These are phyloP conservation scores for Gonioctena quinquepunctata DNA, from an alignment of 1,140 invertebrate genomes.

Conservation along the genomic window DNA sequence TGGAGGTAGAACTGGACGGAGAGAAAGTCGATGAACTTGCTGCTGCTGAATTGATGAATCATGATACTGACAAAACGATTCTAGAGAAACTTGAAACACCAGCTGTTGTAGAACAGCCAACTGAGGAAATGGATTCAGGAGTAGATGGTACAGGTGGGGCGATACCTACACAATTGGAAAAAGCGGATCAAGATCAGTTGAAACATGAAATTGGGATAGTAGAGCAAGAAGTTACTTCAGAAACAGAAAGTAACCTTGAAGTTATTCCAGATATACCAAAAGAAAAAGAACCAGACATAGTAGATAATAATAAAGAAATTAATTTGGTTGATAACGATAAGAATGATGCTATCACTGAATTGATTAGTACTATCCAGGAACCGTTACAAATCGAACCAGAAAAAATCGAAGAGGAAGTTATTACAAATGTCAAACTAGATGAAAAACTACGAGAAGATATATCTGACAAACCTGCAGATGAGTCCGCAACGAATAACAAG, in stretches of 20 bases:
- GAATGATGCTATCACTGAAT: neutral
- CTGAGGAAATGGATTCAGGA: neutral
- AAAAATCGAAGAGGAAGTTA: neutral
- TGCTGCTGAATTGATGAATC: neutral
- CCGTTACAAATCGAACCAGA: neutral
- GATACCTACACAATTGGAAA: neutral
- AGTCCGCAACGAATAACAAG: constrained; percentile 1
- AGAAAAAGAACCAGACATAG: neutral
- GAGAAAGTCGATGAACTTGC: neutral
- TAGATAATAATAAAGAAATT: neutral
- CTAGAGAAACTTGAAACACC: neutral
- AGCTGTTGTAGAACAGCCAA: neutral
- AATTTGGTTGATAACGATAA: neutral
- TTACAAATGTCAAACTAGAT: too few species aligned
- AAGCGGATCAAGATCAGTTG: neutral
- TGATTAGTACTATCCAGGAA: neutral
- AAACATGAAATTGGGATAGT: neutral
- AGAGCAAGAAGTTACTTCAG: neutral
- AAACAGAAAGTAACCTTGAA: neutral
- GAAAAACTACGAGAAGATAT: neutral
- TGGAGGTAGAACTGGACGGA: neutral
- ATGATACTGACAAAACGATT: neutral
- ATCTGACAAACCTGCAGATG: neutral
- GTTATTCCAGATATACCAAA: neutral
- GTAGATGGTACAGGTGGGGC: too few species aligned